Percentiles rank a stretch among this genome's conserved stretches.
phyloP scores from a whole-genome alignment of 2,113 vertebrate genomes.

The Amphilophus citrinellus region DNA sequence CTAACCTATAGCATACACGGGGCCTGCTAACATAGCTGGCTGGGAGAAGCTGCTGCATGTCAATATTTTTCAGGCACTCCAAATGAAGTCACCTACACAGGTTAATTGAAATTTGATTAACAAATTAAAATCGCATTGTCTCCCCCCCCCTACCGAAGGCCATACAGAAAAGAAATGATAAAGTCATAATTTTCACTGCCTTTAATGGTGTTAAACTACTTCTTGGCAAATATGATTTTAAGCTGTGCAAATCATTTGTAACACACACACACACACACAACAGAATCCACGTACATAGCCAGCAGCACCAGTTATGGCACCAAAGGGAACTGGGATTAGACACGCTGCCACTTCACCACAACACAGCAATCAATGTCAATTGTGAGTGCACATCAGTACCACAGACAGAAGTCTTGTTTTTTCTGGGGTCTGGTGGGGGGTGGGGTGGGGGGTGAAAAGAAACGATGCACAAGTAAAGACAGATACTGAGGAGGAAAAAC shows the following conservation, averaged over 20 bases:
- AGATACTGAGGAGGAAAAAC: slow-evolving; percentile 6
- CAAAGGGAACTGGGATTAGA: slow-evolving; percentile 26
- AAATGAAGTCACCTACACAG: slow-evolving; percentile 14
- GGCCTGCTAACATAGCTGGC: not conserved
- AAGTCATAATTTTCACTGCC: slow-evolving; percentile 23
- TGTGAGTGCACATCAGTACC: slow-evolving; percentile 22
- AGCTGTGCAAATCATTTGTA: slow-evolving; percentile 1
- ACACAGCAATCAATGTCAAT: slow-evolving; percentile 65
- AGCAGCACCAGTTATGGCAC: slow-evolving; percentile 6
- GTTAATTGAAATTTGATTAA: slow-evolving; percentile 64
- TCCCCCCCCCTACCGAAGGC: not conserved
- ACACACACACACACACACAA: not conserved
- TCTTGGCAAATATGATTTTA: slow-evolving; percentile 25
- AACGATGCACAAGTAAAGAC: not conserved
- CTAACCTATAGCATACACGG: slow-evolving; percentile 14
- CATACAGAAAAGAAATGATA: slow-evolving; percentile 11
- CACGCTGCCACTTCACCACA: slow-evolving; percentile 20
- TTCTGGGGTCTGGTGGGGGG: not conserved
- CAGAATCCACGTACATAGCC: not conserved
- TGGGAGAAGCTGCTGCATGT: not conserved
- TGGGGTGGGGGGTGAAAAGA: not conserved
- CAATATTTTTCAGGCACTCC: slow-evolving; percentile 1
- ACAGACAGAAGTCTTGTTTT: not conserved
- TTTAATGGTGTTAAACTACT: slow-evolving; percentile 28
- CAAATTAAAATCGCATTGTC: slow-evolving; percentile 19